These are phyloP conservation scores for Ommatoiulus sabulosus DNA, from an alignment of 2,888 invertebrate genomes.

Conservation along the genomic window DNA sequence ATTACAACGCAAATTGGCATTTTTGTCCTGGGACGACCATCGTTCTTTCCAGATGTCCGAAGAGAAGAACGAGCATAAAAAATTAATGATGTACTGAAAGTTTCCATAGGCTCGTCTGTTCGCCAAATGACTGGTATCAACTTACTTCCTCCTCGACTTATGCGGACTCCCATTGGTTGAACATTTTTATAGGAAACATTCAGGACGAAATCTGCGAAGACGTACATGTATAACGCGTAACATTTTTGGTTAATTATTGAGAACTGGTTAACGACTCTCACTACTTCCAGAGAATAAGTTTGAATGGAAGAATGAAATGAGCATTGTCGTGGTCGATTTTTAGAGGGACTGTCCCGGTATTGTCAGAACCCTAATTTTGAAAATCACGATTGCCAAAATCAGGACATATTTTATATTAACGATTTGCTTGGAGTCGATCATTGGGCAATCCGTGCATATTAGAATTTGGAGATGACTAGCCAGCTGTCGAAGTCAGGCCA, in stretches of 20 bases:
- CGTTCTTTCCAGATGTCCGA: neutral
- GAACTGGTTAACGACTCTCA: no score
- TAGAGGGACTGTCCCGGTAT: no score
- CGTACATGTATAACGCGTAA: neutral
- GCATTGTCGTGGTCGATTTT: no score
- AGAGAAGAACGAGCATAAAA: neutral
- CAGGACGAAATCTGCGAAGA: neutral
- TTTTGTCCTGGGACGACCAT: slow-evolving; percentile 9
- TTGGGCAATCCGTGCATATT: neutral
- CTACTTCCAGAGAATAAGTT: no score
- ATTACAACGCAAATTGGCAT: slow-evolving; percentile 37
- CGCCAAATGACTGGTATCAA: neutral
- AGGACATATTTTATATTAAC: neutral
- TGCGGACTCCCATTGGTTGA: neutral
- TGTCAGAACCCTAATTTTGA: no score
- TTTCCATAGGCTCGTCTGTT: neutral
- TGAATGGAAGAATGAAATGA: no score
- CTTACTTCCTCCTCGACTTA: neutral
- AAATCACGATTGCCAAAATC: no score
- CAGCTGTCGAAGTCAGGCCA: neutral
- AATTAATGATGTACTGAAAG: slow-evolving; percentile 23
- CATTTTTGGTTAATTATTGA: no score
- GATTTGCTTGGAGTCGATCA: neutral
- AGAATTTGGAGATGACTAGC: neutral
- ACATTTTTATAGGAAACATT: neutral